Evolutionary conservation across 2,888 invertebrate species (phyloP), one percentile per base, ranked within the genome.

Genomic region (Acrobasis suavella): DNA sequence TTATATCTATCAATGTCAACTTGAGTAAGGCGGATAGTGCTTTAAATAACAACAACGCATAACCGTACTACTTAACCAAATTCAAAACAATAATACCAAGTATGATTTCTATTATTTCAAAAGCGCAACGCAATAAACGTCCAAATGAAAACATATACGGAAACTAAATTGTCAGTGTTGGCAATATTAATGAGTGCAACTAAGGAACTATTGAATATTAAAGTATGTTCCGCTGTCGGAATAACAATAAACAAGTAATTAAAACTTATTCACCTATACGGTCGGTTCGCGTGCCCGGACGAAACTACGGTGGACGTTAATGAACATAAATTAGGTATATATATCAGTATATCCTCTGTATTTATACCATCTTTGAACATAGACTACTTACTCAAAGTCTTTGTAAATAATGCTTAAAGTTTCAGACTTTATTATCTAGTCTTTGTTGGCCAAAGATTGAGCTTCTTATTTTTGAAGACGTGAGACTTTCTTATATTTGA

Each of bases 211-310:
- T 78, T 79, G 39, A 42, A 39, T 32, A 56, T 49, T 37, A 51
- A 42, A 62, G 58, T 62, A 46, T 61, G 62, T 50, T 62, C 14
- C 22, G n/a, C 46, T 14, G 7, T 15, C 73, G 73, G 74, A 78
- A 77, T 74, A 77, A 75, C 76, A 77, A 77, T 79, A 80, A 80
- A 77, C 76, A 79, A 77, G 81, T 81, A 82, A 83, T 83, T 83
- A 83, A 84, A 84, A 83, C 80, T 83, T 83, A 83, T 82, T 81
- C 80, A 77, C 80, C 73, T 74, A 80, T 76, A 83, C 80, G 77
- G 76, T 73, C 69, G 65, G 81, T 78, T 84, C 79, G 83, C 83
- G 83, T 84, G 84, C 78, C 75, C 78, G 72, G 74, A 74, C 75
- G 77, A 76, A 81, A 80, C 78, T 80, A 75, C 78, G 77, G 72